phyloP scores from a whole-genome alignment of 2,113 vertebrate species.

The Chaetorhynchus papuensis region DNA sequence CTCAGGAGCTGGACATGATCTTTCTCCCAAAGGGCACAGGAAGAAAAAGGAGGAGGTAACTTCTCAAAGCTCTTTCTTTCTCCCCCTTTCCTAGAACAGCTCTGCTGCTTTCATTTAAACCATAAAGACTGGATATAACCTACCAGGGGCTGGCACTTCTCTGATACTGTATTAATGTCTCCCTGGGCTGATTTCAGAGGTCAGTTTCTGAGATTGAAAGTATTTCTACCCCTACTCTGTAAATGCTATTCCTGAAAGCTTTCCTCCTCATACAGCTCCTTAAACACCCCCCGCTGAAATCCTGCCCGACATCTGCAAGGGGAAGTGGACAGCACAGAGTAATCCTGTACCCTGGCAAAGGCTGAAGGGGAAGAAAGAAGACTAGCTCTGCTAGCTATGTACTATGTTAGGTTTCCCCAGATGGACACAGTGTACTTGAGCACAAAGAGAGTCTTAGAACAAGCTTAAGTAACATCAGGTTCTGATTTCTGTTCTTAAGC shows the following conservation, averaged over 20 bases:
- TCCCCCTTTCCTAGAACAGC: background rate
- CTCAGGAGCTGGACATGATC: background rate
- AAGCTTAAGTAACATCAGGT: background rate
- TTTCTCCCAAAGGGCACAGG: background rate
- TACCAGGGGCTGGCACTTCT: background rate
- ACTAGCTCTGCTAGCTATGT: background rate
- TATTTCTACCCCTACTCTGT: background rate
- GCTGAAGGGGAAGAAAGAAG: background rate
- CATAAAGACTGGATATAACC: background rate
- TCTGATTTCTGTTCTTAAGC: background rate
- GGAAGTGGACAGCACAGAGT: background rate
- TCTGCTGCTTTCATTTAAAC: background rate
- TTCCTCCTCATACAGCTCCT: background rate
- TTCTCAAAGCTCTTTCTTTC: background rate
- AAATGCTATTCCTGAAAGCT: background rate
- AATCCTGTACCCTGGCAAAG: background rate
- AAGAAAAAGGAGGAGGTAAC: background rate
- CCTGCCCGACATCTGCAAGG: background rate
- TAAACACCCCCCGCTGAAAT: background rate
- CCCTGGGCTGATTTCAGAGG: background rate
- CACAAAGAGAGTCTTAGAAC: background rate
- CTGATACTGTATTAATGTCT: accelerated
- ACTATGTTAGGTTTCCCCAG: background rate
- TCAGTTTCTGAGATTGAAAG: background rate
- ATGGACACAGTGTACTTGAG: background rate